phyloP scores from a whole-genome alignment of 2,797 vertebrate species.

The Centropyge bicolor region DNA sequence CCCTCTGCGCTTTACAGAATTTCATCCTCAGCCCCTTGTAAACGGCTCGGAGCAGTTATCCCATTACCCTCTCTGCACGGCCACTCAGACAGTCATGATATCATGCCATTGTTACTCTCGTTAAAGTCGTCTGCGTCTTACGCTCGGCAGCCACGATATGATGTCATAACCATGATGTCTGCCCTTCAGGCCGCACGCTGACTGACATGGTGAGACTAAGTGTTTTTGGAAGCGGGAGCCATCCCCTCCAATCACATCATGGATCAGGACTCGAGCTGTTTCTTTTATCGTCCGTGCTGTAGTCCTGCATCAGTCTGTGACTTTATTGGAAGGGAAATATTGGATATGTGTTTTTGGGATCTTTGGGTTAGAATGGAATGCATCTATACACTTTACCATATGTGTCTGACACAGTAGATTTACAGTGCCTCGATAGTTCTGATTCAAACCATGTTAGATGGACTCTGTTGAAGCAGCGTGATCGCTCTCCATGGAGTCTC shows the following conservation, averaged over 20 bases:
- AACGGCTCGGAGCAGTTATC: conserved; percentile 66
- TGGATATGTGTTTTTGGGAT: conserved; percentile 57
- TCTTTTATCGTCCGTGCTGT: conserved; percentile 14
- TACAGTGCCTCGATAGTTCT: conserved; percentile 64
- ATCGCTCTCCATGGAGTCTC: conserved; percentile 44
- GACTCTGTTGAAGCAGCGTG: conserved; percentile 58
- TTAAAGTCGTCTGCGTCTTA: conserved; percentile 69
- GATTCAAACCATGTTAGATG: conserved; percentile 71
- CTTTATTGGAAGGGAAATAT: conserved; percentile 59
- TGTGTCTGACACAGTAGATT: conserved; percentile 71
- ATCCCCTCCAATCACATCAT: conserved; percentile 33
- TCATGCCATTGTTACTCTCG: conserved; percentile 73
- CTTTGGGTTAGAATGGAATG: conserved; percentile 60
- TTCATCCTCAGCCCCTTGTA: conserved; percentile 70
- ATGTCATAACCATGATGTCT: conserved; percentile 66
- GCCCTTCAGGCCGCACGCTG: conserved; percentile 36
- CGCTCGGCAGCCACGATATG: conserved; percentile 42
- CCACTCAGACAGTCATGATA: conserved; percentile 74
- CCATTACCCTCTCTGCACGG: conserved; percentile 67
- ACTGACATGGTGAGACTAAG: conserved; percentile 49
- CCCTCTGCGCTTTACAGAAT: conserved; percentile 47
- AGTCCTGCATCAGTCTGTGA: conserved; percentile 9
- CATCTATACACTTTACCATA: conserved; percentile 67
- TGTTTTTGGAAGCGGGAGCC: conserved; percentile 34
- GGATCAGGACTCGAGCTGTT: conserved; percentile 13